Conservation (phyloP, 2,797 vertebrate genomes). For the Chrosomus eos region DNA sequence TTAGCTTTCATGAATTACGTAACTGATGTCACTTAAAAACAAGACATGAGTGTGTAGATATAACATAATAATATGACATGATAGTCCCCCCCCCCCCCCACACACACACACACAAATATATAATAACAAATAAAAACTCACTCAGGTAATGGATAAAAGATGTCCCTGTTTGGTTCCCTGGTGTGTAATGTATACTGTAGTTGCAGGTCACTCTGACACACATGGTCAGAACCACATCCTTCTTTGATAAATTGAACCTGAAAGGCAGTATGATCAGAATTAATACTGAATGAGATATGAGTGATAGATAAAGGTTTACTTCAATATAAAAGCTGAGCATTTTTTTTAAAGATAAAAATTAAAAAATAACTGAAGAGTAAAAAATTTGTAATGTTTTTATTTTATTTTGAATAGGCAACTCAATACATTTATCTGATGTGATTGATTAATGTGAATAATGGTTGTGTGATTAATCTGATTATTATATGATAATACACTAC, state of each 20-base stretch:
- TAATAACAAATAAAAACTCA: constrained; percentile 71
- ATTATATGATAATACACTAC: too few species aligned
- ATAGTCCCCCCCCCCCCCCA: background rate
- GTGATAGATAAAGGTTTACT: background rate
- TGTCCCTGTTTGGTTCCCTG: constrained; percentile 73
- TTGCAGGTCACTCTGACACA: constrained; percentile 89
- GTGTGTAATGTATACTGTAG: constrained; percentile 83
- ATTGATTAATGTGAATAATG: too few species aligned
- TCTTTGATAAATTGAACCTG: constrained; percentile 92
- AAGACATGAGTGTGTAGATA: background rate
- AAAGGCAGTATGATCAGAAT: background rate
- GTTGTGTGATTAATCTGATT: too few species aligned
- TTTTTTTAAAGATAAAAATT: too few species aligned
- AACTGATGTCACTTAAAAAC: background rate
- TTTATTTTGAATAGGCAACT: background rate
- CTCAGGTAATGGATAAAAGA: constrained; percentile 80
- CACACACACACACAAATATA: too few species aligned
- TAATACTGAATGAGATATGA: background rate
- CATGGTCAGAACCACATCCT: constrained; percentile 87
- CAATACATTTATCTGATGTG: too few species aligned
- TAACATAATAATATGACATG: background rate
- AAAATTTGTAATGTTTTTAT: background rate
- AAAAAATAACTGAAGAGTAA: background rate
- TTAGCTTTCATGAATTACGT: background rate
- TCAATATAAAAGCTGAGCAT: background rate